A percentile compares a stretch with the other conserved stretches of the same genome.
Conservation (phyloP, 2,113 vertebrate species). For the Passer montanus region DNA sequence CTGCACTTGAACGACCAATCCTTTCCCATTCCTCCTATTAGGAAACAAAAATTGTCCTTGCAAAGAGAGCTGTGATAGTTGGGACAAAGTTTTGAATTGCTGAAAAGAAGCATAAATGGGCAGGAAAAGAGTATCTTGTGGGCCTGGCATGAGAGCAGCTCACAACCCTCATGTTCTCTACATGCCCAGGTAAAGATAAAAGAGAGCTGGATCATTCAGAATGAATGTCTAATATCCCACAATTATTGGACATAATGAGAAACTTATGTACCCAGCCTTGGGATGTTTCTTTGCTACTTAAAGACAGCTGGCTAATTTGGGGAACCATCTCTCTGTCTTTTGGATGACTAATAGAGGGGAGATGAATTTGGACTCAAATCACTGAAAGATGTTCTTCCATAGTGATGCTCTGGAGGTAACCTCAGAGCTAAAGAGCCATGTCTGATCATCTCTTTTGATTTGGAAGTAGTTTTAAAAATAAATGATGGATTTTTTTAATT, state of each 20-base stretch:
- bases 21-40: not conserved
- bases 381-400: not conserved
- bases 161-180: not conserved
- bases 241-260: not conserved
- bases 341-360: not conserved
- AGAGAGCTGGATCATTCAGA: not conserved
- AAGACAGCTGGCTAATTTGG: not conserved
- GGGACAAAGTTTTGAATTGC: not conserved
- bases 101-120: not conserved
- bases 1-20: not conserved
- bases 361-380: not conserved
- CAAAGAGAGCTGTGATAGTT: not conserved
- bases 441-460: not conserved
- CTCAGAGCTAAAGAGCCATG: not conserved
- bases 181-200: not conserved
- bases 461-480: not conserved
- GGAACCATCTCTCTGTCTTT: not conserved
- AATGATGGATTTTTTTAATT: fast-evolving
- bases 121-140: not conserved
- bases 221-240: not conserved
- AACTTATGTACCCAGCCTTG: not conserved
- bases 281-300: not conserved
- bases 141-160: not conserved
- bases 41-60: not conserved
- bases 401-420: not conserved